Base-by-base conservation (phyloP, 2,888 invertebrate genomes). In the Philhelius pedissequus region DNA sequence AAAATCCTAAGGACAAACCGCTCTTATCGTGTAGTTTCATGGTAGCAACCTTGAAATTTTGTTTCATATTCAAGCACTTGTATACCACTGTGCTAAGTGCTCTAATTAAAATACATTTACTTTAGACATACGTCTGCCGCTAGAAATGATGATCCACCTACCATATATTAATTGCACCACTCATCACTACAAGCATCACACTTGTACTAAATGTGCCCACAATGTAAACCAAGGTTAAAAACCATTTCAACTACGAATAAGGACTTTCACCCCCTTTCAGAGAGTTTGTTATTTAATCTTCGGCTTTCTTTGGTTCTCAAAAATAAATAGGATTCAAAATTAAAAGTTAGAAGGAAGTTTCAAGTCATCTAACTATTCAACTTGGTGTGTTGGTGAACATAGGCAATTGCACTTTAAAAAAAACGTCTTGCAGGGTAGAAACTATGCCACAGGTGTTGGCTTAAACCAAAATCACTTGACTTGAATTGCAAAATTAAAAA, bases 391-490 rank as follows among this genome's bases (percentile, higher is more conserved):
- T 35, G 25, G 58, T 5, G 18, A 62, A 56, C 13, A 15, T 22
- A 58, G 74, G 74, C 79, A 83, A 78, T 79, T 83, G 79, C 58
- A 78, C 74, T 69, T 83, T 62, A 82, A 78, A 62, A 68, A 52
- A 62, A 68, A 52, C 13, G 22, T 45, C 18, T 56, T 13, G 1
- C 45, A 66, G 62, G 68, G 69, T 78, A 74, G 54, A 40, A 66
- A 40, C 9, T 18, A 38, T 58, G 70, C 83, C 48, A 83, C 79
- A 83, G 82, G 79, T 83, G 83, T 56, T 80, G 75, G 43, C 40
- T 62, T 69, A 48, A 52, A 52, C 69, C 69, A 64, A 35, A 64
- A 32, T 22, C 25, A 20, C 7, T n/a, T 27, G 15, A 13, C 3
- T 6, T 13, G 7, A 48, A 25, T 6, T 25, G 2, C 1, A 18